phyloP scores from a whole-genome alignment of 2,797 vertebrate species.

The Chloroceryle inda region DNA sequence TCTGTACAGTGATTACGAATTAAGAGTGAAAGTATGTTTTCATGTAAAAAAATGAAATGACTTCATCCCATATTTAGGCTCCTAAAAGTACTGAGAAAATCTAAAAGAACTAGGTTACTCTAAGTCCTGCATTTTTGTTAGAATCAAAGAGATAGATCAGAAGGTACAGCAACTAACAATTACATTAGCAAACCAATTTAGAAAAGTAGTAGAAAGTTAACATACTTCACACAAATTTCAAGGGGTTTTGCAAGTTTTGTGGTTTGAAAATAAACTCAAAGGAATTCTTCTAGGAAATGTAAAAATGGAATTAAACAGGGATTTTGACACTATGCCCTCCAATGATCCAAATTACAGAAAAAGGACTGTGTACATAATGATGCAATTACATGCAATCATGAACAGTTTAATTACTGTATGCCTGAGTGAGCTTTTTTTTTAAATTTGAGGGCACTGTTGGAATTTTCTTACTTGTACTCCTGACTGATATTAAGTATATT shows the following conservation, averaged over 20 bases:
- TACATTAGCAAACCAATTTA: background rate
- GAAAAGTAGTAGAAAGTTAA: background rate
- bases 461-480: slow-evolving; percentile 53
- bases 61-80: background rate
- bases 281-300: slow-evolving; percentile 59
- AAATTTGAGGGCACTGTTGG: background rate
- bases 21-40: background rate
- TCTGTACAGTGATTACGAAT: background rate
- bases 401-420: slow-evolving; percentile 84
- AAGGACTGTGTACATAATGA: slow-evolving; percentile 76
- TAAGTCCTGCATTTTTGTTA: background rate
- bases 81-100: background rate
- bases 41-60: background rate
- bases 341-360: slow-evolving; percentile 80
- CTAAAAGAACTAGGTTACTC: background rate
- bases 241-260: slow-evolving; percentile 27
- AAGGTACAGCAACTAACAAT: background rate
- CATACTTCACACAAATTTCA: background rate
- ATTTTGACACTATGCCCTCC: slow-evolving; percentile 81
- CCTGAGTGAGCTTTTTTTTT: background rate
- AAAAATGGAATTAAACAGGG: slow-evolving; percentile 76
- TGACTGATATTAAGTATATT: slow-evolving; percentile 26
- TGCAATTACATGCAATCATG: slow-evolving; percentile 84
- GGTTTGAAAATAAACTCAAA: slow-evolving; percentile 57
- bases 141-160: background rate